Base-by-base conservation (phyloP, 1,140 invertebrate species). In the Drosophila ercepeae region DNA sequence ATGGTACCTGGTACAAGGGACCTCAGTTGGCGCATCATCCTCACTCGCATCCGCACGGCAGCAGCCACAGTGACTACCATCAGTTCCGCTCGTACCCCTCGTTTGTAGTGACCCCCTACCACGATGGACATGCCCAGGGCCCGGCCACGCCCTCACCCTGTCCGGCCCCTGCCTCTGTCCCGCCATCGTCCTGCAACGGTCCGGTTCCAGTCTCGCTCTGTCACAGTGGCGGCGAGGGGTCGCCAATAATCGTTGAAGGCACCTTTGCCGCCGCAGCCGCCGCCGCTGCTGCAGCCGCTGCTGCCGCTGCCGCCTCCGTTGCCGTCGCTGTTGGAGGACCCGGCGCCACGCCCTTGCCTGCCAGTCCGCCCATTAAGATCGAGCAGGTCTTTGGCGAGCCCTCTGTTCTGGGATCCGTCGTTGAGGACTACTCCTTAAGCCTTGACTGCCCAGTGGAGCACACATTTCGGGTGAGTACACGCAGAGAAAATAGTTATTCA, bases 1-100 rank as follows among this genome's bases (percentile, higher is more conserved):
- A 90, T 90, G 89, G 89, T 90, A 90, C 89, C 67, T 90, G 89
- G 89, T 90, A 90, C 81, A 90, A 90, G 78, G 89, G 89, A 90
- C 89, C 89, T 75, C 89, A 90, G 78, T 71, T 90, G 89, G 79
- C 89, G 58, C 89, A 90, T 86, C 88, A 90, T 82, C 78, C 89
- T 75, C 89, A 90, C 69, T 76, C 78, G 60, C 53, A 64, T 57
- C 53, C 53, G 13, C 61, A 64, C 54, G 48, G 68, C 61, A 70
- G 54, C 48, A 50, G 11, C 9, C 64, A 65, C 34, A 72, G 57
- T 49, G 88, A 90, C 36, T 90, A 90, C 53, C 78, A 84, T 64
- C 89, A 90, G 69, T 90, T 88, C 68, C 89, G 89, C 46, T 90
- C 89, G 58, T 90, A 90, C 73, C 89, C 89, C 14, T 89, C 89